A percentile compares a stretch with the other conserved stretches of the same genome.
phyloP scores from a whole-genome alignment of 1,140 invertebrate genomes.

The Bathynomus jamesi region DNA sequence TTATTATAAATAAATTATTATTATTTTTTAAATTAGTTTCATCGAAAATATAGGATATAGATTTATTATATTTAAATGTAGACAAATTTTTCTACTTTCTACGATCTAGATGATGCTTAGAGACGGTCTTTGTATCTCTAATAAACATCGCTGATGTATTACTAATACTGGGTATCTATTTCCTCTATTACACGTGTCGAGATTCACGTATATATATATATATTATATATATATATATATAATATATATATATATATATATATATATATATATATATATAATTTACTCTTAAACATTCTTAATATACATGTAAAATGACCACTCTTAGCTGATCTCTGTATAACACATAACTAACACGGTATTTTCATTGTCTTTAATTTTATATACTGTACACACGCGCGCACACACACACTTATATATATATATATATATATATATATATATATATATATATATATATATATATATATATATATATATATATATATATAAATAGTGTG shows the following conservation, averaged over 20 bases:
- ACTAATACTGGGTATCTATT: no score
- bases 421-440: background rate
- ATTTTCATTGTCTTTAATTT: background rate
- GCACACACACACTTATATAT: background rate
- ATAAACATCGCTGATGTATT: no score
- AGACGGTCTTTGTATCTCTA: no score
- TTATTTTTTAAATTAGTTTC: no score
- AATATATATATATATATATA: background rate
- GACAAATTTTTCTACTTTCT: no score
- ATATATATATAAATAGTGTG: background rate
- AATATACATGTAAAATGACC: background rate
- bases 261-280: constrained; percentile 1
- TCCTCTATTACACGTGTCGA: background rate
- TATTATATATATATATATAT: background rate
- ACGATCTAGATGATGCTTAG: no score
- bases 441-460: background rate
- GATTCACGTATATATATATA: background rate
- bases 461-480: background rate
- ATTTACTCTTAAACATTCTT: background rate
- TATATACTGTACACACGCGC: background rate
- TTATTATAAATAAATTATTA: no score
- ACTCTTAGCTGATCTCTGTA: background rate
- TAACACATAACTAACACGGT: background rate
- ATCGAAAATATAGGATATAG: no score
- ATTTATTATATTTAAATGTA: no score